phyloP scores from a whole-genome alignment of 2,797 vertebrate genomes.

The Rhyacichthys aspro region DNA sequence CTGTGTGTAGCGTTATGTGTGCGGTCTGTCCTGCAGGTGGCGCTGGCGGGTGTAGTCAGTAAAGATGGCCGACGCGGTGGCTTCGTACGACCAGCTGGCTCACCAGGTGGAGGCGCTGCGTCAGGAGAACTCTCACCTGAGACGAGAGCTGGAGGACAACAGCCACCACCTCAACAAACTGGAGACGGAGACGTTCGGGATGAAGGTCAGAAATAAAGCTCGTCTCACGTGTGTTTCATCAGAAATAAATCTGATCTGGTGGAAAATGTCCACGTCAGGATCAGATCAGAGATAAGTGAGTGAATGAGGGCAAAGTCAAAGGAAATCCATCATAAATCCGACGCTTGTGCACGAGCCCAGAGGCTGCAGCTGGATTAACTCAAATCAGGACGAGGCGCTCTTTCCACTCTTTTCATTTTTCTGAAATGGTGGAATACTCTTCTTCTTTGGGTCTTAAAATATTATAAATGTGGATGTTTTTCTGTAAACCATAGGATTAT shows the following conservation, averaged over 20 bases:
- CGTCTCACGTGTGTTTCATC: no score
- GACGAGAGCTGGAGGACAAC: slow-evolving; percentile 94
- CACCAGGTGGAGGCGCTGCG: slow-evolving; percentile 93
- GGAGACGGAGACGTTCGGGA: slow-evolving; percentile 93
- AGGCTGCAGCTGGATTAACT: background rate
- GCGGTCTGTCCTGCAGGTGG: slow-evolving; percentile 69
- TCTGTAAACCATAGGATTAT: no score
- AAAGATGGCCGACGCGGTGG: slow-evolving; percentile 87
- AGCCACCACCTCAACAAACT: slow-evolving; percentile 94
- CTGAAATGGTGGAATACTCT: no score
- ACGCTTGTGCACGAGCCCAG: background rate
- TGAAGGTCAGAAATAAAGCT: slow-evolving; percentile 84
- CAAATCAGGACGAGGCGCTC: background rate
- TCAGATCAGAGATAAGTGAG: no score
- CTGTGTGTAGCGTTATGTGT: no score
- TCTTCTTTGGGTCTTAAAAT: no score
- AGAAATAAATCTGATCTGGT: no score
- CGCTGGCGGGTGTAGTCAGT: slow-evolving; percentile 71
- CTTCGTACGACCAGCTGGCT: slow-evolving; percentile 95
- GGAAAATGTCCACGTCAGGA: no score
- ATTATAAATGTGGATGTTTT: no score
- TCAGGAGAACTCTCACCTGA: slow-evolving; percentile 93
- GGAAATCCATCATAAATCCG: background rate
- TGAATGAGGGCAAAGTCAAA: background rate
- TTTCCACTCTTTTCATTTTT: no score